phyloP scores from a whole-genome alignment of 1,140 invertebrate genomes.

The Lepidostoma basale region DNA sequence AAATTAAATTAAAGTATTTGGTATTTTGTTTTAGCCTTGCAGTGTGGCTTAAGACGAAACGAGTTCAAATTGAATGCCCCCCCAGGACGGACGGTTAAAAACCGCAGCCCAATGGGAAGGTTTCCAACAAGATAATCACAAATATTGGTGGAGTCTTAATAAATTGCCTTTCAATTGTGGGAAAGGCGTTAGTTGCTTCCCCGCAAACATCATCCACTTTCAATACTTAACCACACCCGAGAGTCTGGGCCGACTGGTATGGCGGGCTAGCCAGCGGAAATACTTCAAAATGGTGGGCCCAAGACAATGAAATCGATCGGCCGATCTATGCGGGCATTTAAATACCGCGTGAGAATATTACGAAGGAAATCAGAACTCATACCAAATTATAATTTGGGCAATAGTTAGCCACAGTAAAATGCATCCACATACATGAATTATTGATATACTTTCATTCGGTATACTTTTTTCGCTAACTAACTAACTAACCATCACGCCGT shows the following conservation, averaged over 20 bases:
- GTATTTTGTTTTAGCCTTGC: too few relatives aligned
- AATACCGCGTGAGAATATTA: too few relatives aligned
- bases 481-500: too few relatives aligned
- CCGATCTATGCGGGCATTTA: neutral
- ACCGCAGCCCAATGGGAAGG: constrained; percentile 5
- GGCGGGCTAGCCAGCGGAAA: neutral
- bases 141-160: constrained; percentile 27
- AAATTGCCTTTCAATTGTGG: constrained; percentile 26
- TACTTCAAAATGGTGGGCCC: neutral
- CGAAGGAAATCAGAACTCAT: too few relatives aligned
- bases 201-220: constrained; percentile 3
- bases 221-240: constrained; percentile 1
- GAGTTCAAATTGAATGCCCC: neutral
- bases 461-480: too few relatives aligned
- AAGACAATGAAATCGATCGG: neutral
- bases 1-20: too few relatives aligned
- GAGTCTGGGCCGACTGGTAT: neutral
- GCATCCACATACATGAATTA: too few relatives aligned
- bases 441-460: too few relatives aligned
- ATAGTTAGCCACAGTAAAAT: too few relatives aligned
- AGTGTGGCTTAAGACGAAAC: too few relatives aligned
- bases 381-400: too few relatives aligned
- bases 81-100: constrained; percentile 8
- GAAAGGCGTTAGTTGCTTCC: constrained; percentile 18
- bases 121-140: constrained; percentile 28